Evolutionary conservation across 2,888 invertebrate genomes (phyloP).

Genomic region (Chelonus formosanus): DNA sequence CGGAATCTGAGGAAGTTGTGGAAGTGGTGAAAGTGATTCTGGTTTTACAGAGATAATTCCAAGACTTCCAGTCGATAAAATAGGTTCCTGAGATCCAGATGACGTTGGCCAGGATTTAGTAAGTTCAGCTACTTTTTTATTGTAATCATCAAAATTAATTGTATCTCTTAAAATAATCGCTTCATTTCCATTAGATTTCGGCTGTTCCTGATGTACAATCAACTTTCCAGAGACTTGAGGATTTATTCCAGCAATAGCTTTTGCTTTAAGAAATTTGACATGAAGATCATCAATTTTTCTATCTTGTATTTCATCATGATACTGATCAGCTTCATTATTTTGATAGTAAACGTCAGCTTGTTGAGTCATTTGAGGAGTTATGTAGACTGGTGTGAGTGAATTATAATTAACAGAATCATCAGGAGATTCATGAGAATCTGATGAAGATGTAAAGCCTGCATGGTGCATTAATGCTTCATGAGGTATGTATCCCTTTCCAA

Average conservation of each 20-base stretch:
- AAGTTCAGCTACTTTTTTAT: slow-evolving; percentile 53
- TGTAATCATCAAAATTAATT: slow-evolving; percentile 53
- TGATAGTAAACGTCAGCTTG: slow-evolving; percentile 27
- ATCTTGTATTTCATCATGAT: neutral
- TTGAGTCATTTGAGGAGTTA: slow-evolving; percentile 23
- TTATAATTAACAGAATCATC: slow-evolving; percentile 14
- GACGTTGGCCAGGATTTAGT: slow-evolving; percentile 53
- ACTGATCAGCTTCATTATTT: neutral
- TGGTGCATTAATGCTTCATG: slow-evolving; percentile 49
- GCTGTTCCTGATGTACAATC: neutral
- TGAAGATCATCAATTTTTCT: neutral
- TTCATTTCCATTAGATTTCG: slow-evolving; percentile 36
- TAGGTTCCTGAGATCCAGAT: neutral
- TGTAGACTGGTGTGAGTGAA: slow-evolving; percentile 11
- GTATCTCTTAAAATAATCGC: slow-evolving; percentile 53
- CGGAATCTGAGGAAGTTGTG: neutral
- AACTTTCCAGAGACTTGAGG: neutral
- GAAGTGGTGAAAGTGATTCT: neutral
- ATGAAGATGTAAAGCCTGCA: slow-evolving; percentile 34
- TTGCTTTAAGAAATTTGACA: slow-evolving; percentile 1
- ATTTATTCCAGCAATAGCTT: slow-evolving; percentile 6
- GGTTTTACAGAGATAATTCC: neutral
- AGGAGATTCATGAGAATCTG: neutral
- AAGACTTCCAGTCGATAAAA: neutral
- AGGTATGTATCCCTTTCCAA: slow-evolving; percentile 56